Conservation (phyloP, 23 tunicate species). For the Trididemnum clinides region DNA sequence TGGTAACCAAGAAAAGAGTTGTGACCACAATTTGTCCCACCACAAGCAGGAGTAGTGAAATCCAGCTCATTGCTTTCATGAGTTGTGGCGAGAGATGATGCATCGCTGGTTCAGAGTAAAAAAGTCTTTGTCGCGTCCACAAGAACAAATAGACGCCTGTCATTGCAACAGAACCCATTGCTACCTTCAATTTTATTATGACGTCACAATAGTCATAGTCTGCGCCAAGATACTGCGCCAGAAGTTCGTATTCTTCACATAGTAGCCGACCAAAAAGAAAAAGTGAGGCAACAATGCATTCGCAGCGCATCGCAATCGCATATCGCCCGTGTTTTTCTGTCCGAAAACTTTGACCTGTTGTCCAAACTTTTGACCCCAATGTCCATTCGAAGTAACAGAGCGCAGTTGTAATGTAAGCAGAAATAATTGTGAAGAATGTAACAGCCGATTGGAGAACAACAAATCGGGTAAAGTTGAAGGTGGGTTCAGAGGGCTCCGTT, state of each 20-base stretch:
- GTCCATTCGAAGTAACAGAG: background rate
- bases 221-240: background rate
- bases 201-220: background rate
- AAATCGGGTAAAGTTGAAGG: background rate
- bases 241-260: background rate
- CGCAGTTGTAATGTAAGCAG: background rate
- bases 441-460: background rate
- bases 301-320: background rate
- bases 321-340: background rate
- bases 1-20: background rate
- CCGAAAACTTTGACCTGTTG: background rate
- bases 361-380: too few relatives aligned
- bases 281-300: background rate
- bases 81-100: background rate
- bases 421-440: background rate
- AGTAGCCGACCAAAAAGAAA: background rate
- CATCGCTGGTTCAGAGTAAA: background rate
- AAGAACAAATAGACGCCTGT: slow-evolving; percentile 4
- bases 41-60: background rate
- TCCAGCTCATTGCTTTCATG: background rate
- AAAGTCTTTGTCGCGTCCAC: slow-evolving; percentile 7
- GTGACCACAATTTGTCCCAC: background rate
- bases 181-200: background rate
- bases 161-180: background rate
- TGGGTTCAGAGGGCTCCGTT: background rate